These are phyloP conservation scores for Aleiodes testaceus DNA, from an alignment of 2,888 invertebrate species.

Conservation along the genomic window DNA sequence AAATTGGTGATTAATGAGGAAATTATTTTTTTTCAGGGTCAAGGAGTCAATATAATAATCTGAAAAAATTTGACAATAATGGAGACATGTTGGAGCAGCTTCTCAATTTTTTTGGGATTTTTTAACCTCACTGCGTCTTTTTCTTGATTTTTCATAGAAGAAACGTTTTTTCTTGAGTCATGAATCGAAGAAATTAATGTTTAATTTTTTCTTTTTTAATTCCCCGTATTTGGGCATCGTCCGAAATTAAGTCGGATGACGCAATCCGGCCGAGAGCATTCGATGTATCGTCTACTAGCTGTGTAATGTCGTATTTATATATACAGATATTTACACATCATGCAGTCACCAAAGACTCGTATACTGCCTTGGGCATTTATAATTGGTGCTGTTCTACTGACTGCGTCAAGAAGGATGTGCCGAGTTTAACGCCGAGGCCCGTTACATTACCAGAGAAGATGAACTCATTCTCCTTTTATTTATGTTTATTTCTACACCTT, in stretches of 20 bases:
- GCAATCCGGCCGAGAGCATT: slow-evolving; percentile 33
- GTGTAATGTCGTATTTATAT: slow-evolving; percentile 2
- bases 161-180: no score
- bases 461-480: slow-evolving; percentile 68
- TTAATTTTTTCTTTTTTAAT: background rate
- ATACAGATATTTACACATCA: slow-evolving; percentile 1
- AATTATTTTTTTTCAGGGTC: no score
- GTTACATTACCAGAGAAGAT: slow-evolving; percentile 68
- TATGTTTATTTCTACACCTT: background rate
- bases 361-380: slow-evolving; percentile 46
- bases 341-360: slow-evolving; percentile 9
- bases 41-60: no score
- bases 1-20: no score
- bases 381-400: slow-evolving; percentile 45
- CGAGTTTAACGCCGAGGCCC: slow-evolving; percentile 68
- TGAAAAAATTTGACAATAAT: no score
- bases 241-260: slow-evolving; percentile 33
- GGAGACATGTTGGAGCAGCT: background rate
- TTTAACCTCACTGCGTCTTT: background rate
- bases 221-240: slow-evolving; percentile 11
- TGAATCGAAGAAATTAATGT: slow-evolving; percentile 1
- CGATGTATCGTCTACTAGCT: slow-evolving; percentile 6
- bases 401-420: slow-evolving; percentile 70
- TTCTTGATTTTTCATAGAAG: no score
- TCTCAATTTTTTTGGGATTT: background rate